phyloP scores from a whole-genome alignment of 2,113 vertebrate genomes.

The Brevimyrus niger region DNA sequence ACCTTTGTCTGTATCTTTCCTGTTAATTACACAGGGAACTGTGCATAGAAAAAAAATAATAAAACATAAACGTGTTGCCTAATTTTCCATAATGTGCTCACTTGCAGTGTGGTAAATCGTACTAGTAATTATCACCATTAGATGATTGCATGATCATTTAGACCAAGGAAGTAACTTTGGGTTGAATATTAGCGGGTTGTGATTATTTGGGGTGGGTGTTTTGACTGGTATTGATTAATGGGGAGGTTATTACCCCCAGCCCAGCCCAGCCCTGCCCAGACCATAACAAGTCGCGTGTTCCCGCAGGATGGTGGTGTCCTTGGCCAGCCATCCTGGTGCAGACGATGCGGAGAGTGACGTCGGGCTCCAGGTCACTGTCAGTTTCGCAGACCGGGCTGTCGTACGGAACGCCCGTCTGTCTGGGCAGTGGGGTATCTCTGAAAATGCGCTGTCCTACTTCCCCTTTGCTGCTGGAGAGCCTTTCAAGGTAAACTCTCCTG shows the following conservation, averaged over 20 bases:
- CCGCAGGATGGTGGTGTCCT: conserved; percentile 68
- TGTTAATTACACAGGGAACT: neutral
- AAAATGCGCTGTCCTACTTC: conserved; percentile 76
- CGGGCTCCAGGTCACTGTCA: conserved; percentile 71
- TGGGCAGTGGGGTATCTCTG: conserved; percentile 73
- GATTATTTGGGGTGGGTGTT: neutral
- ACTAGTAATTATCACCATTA: neutral
- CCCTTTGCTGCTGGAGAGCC: conserved; percentile 74
- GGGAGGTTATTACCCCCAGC: neutral
- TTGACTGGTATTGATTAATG: neutral
- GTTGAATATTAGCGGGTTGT: neutral
- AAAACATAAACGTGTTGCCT: neutral
- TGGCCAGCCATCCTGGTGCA: conserved; percentile 59
- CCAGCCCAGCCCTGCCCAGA: neutral
- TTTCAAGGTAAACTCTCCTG: conserved; percentile 70
- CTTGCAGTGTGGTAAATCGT: neutral
- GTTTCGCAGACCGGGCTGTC: conserved; percentile 71
- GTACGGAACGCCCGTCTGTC: conserved; percentile 69
- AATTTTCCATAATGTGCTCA: neutral
- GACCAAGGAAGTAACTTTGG: neutral
- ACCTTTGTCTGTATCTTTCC: neutral
- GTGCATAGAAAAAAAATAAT: neutral
- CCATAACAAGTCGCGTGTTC: conserved; percentile 12
- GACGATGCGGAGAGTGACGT: conserved; percentile 64
- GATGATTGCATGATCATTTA: neutral